Base-by-base conservation (phyloP, 1,140 invertebrate species). In the Drosophila nannoptera region DNA sequence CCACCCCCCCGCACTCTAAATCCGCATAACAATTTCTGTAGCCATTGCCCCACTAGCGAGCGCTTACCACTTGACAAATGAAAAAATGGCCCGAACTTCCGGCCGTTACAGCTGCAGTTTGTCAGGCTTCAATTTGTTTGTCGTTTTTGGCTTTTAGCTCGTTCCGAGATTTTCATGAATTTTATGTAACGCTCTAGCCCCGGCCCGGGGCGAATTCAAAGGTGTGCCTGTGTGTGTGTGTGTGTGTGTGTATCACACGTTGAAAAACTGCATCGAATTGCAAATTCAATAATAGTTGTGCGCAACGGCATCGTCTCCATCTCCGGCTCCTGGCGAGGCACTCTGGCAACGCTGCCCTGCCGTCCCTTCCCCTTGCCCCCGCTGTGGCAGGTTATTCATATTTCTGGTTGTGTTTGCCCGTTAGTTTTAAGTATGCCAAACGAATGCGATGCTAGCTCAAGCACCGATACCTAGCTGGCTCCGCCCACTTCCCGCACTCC, bases 371-470 rank as follows among this genome's bases (percentile, higher is more conserved):
- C 11, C 40, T 42, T 38, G 7, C 8, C 36, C 7, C 36, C 12
- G 40, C 40, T 14, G n/a, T 2, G n/a, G 40, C 12, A 31, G 53
- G 55, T 78, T 78, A 76, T 83, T 83, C 80, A 83, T 83, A 83
- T 83, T 83, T 78, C 43, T 29, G 22, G 22, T 22, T 22, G 16
- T 46, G 16, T 84, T 76, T 64, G 80, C 80, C 80, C 56, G 80
- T 84, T 84, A 83, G 80, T 83, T 83, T 83, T 83, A 84, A 83
- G 76, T 78, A 73, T 78, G 80, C 80, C 75, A 80, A 72, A 63
- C 78, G 78, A 77, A 75, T 77, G 63, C 66, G 66, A 62, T 82
- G 63, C 58, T 67, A 67, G 74, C 74, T 77, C 62, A 77, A 83
- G 80, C 74, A 82, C 77, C 74, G 52, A 35, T 33, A 53, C 40